Conservation (phyloP, 2,797 vertebrate genomes). For the Oceanodroma leucorhoa region DNA sequence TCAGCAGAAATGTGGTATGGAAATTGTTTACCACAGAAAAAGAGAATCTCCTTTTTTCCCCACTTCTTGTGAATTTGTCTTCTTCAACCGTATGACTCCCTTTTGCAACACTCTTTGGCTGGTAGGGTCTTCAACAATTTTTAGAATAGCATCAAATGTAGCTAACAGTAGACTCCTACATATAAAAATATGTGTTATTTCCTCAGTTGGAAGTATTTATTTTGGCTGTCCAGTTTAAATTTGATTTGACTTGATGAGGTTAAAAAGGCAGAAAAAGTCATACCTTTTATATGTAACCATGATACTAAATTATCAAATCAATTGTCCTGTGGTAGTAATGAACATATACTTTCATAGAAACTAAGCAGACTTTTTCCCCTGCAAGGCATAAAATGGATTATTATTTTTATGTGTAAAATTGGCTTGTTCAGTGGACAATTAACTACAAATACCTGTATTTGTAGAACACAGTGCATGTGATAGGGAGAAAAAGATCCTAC, state of each 20-base stretch:
- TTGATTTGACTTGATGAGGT: not conserved
- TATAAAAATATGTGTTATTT: not conserved
- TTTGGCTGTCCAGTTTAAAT: not conserved
- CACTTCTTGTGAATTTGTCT: not conserved
- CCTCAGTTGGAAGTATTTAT: not conserved
- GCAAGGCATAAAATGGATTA: not conserved
- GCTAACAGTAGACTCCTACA: not conserved
- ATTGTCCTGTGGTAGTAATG: not conserved
- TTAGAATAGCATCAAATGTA: not conserved
- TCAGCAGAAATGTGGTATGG: not conserved
- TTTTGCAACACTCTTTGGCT: not conserved
- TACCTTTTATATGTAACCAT: not conserved
- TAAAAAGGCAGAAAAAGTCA: not conserved
- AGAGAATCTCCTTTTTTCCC: not conserved
- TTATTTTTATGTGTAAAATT: not conserved
- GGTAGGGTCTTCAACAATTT: not conserved
- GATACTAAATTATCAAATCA: not conserved
- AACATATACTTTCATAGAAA: not conserved
- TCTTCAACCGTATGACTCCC: not conserved
- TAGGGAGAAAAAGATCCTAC: not conserved
- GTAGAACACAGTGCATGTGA: not conserved
- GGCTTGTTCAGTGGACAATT: not conserved
- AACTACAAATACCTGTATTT: not conserved
- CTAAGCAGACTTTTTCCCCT: not conserved
- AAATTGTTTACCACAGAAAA: not conserved